phyloP scores from a whole-genome alignment of 2,888 invertebrate species.

The Lamellibrachia satsuma region DNA sequence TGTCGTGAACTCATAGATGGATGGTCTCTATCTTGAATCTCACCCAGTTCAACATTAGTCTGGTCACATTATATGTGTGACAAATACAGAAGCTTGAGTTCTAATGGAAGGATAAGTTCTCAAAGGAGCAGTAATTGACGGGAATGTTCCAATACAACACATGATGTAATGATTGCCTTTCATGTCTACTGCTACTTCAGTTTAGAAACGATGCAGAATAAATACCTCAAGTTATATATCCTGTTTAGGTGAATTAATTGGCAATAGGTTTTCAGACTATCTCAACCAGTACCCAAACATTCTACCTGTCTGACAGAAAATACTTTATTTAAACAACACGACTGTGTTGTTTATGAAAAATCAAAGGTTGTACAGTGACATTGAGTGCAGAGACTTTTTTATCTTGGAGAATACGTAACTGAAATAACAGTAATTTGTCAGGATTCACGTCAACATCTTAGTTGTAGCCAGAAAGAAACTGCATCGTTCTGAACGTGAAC shows the following conservation, averaged over 20 bases:
- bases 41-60: too few relatives aligned
- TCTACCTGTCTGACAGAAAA: neutral
- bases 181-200: neutral
- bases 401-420: neutral
- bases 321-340: neutral
- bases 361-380: too few relatives aligned
- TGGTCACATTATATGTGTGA: too few relatives aligned
- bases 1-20: too few relatives aligned
- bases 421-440: neutral
- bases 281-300: neutral
- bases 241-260: neutral
- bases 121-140: too few relatives aligned
- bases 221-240: neutral
- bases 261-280: neutral
- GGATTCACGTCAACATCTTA: neutral
- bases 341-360: too few relatives aligned
- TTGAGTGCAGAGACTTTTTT: too few relatives aligned
- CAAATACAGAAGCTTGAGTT: too few relatives aligned
- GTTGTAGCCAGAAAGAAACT: neutral
- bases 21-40: too few relatives aligned
- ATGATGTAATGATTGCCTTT: too few relatives aligned
- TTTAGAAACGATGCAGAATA: neutral
- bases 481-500: neutral
- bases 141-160: too few relatives aligned
- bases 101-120: too few relatives aligned